Percentiles rank a stretch among this genome's conserved stretches.
phyloP scores from a whole-genome alignment of 2,797 vertebrate species.

The Pangasius djambal region DNA sequence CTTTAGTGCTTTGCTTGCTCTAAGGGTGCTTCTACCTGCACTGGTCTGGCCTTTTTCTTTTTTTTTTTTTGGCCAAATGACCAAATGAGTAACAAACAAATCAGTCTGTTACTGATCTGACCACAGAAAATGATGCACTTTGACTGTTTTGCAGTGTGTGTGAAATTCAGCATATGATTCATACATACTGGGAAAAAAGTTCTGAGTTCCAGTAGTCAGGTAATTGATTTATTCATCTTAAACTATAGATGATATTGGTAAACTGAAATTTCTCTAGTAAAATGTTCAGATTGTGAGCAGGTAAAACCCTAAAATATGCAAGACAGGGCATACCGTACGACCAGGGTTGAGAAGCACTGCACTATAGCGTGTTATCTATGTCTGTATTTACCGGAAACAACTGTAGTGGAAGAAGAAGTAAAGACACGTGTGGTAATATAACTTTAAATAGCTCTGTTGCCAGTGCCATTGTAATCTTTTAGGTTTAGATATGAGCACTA shows the following conservation, averaged over 20 bases:
- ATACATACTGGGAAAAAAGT: neutral
- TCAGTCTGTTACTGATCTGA: neutral
- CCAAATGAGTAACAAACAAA: neutral
- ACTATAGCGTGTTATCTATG: slow-evolving; percentile 20
- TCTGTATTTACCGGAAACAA: neutral
- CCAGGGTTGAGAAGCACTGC: neutral
- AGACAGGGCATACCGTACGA: neutral
- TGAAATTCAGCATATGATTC: neutral
- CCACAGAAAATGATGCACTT: neutral
- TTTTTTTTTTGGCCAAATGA: neutral
- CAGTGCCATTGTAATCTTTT: neutral
- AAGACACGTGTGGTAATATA: neutral
- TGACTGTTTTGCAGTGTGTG: neutral
- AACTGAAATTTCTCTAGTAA: neutral
- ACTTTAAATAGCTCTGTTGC: neutral
- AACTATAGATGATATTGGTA: neutral
- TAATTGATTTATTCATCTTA: neutral
- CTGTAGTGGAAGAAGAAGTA: neutral
- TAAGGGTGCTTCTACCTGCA: neutral
- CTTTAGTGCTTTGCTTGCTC: slow-evolving; percentile 4
- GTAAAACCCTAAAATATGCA: neutral
- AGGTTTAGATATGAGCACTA: neutral
- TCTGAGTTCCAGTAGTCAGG: neutral
- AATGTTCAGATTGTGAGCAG: neutral
- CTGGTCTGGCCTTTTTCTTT: neutral